Evolutionary conservation across 2,113 vertebrate genomes (phyloP), one percentile per base, ranked within the genome.

Genomic region (Taxidea taxus): DNA sequence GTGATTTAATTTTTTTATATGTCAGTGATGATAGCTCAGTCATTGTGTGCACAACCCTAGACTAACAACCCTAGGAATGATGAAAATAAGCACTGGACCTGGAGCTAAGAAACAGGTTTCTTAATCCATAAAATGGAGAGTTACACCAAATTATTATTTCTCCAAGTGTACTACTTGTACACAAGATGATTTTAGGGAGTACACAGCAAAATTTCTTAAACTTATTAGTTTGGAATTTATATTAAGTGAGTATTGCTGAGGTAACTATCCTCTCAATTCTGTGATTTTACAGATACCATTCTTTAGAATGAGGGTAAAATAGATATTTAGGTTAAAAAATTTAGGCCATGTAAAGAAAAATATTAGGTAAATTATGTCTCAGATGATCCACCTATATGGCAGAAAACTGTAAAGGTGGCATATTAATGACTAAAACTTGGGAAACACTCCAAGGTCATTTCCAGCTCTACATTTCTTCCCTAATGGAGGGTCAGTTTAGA

Each of bases 381-480:
- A 91, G 44, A 81, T 87, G 29, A 37, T 54, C 34, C 18, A 87
- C 27, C 37, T 84, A 49, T 51, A 37, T 34, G 47, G 27, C 27
- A 56, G 77, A 60, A 47, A 62, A 7, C 13, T 82, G 7, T 81
- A 80, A 97, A 97, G 16, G n/a, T 78, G 21, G 4, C 27, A 72
- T 80, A 58, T 31, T 90, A 88, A 88, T 89, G 47, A 68, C 21
- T 60, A 86, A 93, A 95, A 56, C 94, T 90, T 92, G 42, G 60
- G 51, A 90, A 94, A 78, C 7, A 81, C 27, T 56, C 44, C 23
- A 62, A 70, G 5, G 16, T 91, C 31, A 88, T 42, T n/a, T 97
- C 4, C 37, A 58, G 20, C n/a, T 95, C n/a, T 81, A 29, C 7
- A 86, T 78, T 44, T 95, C 44, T 82, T 90, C 62, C 34, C 25